Evolutionary conservation across 2,113 vertebrate species (phyloP).

Genomic region (Carassius gibelio): DNA sequence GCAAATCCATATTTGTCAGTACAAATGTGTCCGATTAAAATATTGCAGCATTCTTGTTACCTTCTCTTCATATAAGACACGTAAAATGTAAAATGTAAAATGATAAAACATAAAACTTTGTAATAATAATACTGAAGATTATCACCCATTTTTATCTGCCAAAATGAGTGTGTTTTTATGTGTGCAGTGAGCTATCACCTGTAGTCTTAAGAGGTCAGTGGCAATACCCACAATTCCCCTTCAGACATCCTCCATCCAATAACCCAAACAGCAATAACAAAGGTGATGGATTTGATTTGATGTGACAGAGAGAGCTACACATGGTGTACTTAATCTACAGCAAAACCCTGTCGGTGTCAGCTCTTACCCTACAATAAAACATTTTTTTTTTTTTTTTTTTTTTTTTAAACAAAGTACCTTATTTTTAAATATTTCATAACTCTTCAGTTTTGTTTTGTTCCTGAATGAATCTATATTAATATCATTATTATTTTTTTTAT

Average conservation of each 20-base stretch:
- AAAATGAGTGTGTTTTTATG: neutral
- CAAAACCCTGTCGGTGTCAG: too few relatives aligned
- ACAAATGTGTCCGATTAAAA: neutral
- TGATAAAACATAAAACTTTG: neutral
- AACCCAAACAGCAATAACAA: constrained; percentile 18
- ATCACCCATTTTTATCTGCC: neutral
- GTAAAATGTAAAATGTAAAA: neutral
- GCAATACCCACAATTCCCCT: neutral
- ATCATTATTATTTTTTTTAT: too few relatives aligned
- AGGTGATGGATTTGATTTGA: constrained; percentile 17
- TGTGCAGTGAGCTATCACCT: neutral
- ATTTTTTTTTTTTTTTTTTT: too few relatives aligned
- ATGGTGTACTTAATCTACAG: neutral
- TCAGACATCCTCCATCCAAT: constrained; percentile 1
- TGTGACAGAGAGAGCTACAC: neutral
- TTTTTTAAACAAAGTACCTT: too few relatives aligned
- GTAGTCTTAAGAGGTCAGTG: neutral
- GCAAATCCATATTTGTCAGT: constrained; percentile 29
- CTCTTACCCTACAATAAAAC: too few relatives aligned
- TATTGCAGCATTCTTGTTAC: neutral
- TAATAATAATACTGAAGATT: neutral
- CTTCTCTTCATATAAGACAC: neutral
- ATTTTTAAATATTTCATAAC: too few relatives aligned
- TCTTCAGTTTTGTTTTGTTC: too few relatives aligned
- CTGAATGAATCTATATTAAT: too few relatives aligned